These are phyloP conservation scores for Sipha flava DNA, from an alignment of 1,140 invertebrate species.

Conservation along the genomic window DNA sequence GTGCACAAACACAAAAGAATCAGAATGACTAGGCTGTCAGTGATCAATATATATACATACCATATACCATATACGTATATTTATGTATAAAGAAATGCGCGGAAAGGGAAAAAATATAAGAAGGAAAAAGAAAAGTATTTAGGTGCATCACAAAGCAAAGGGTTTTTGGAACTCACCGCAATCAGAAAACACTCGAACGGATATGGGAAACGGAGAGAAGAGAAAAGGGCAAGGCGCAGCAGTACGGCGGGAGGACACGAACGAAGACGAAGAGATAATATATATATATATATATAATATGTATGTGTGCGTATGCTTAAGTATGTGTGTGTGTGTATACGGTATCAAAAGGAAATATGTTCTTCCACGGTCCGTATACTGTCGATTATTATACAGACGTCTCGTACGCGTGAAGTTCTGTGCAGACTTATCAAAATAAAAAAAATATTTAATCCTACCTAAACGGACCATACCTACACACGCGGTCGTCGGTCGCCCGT, in stretches of 20 bases:
- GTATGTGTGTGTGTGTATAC: no score
- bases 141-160: background rate
- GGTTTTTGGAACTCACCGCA: background rate
- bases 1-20: conserved; percentile 9
- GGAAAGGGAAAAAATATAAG: background rate
- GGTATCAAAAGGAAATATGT: background rate
- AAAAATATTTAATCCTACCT: conserved; percentile 1
- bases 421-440: background rate
- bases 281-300: no score
- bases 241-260: background rate
- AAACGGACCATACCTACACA: background rate
- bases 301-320: no score
- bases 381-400: background rate
- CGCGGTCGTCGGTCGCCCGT: background rate
- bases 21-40: background rate
- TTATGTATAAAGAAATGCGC: background rate
- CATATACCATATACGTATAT: background rate
- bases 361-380: background rate
- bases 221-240: no score
- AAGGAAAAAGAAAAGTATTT: conserved; percentile 7
- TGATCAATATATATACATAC: background rate
- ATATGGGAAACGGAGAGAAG: no score
- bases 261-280: background rate
- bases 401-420: no score
- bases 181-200: background rate